Evolutionary conservation across 2,113 vertebrate genomes (phyloP), one percentile per base, ranked within the genome.

Genomic region (Paradoxurus hermaphroditus): DNA sequence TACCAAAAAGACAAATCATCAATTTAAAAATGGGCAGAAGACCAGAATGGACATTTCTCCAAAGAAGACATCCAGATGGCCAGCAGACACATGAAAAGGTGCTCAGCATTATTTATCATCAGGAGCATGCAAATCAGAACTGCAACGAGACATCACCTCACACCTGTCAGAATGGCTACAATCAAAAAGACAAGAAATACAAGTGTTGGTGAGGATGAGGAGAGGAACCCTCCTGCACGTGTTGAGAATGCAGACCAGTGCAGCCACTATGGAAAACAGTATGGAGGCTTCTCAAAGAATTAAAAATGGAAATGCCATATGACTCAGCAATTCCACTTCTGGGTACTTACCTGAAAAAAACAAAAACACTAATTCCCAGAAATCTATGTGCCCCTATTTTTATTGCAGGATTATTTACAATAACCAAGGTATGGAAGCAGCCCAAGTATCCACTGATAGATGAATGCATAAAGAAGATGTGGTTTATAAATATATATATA

Each of bases 181-280:
- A 31, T 29, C 12, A 73, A 73, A 44, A 25, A 18, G 41, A 75
- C 27, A 16, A 31, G 73, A 31, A 46, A 18, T 77, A 46, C 14
- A 31, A 31, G 27, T 16, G 15, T 46, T 46, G 41, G 41, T 1
- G 15, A 16, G 73, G 41, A 46, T 5, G 15, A 5, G 12, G 41
- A 46, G 41, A 5, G 41, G 41, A 75, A 31, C 41, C 39, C 73
- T 46, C 73, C 2, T 9, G 27, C 41, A 46, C 14, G 6, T 4
- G 7, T 7, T 44, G 27, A 10, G 73, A 46, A 29, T 0, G 14
- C 21, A 75, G 29, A 18, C 2, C 0, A 7, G 41, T 46, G 4
- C 73, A 46, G 73, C 27, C 15, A 3, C 14, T 4, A 4, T 46
- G 73, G 73, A 16, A 77, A 46, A 18, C 41, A 46, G 27, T 18